These are phyloP conservation scores for Phataginus tetradactyla DNA, from an alignment of 2,797 vertebrate species.

Conservation along the genomic window DNA sequence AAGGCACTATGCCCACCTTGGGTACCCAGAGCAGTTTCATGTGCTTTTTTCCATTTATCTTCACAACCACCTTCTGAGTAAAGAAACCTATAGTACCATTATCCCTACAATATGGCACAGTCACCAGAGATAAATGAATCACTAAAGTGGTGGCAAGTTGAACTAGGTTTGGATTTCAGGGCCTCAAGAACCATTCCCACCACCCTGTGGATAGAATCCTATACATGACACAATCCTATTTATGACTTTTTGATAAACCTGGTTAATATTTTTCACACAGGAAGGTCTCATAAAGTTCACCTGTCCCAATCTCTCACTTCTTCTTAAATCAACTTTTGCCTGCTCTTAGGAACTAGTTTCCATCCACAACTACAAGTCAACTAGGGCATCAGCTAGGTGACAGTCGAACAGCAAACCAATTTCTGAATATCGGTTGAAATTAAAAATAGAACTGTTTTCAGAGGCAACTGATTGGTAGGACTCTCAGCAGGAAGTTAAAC, in stretches of 20 bases:
- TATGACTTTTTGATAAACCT: not conserved
- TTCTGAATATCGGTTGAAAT: not conserved
- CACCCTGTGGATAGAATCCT: not conserved
- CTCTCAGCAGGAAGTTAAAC: not conserved
- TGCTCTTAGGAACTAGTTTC: not conserved
- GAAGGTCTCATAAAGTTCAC: not conserved
- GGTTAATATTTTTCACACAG: not conserved
- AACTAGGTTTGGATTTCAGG: not conserved
- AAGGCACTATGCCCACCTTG: not conserved
- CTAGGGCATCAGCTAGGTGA: not conserved
- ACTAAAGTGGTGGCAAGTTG: not conserved
- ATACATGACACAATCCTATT: not conserved
- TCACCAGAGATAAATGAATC: not conserved
- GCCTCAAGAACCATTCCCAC: not conserved
- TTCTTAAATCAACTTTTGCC: not conserved
- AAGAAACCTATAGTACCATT: not conserved
- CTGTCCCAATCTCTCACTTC: not conserved
- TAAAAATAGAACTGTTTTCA: not conserved
- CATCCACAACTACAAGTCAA: not conserved
- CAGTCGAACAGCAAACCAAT: not conserved
- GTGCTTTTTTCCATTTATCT: not conserved
- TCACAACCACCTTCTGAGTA: not conserved
- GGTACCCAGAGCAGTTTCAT: not conserved
- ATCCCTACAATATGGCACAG: accelerated
- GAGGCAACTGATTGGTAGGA: not conserved